Evolutionary conservation across 2,888 invertebrate genomes (phyloP).

Genomic region (Marasmarcha lunaedactyla): DNA sequence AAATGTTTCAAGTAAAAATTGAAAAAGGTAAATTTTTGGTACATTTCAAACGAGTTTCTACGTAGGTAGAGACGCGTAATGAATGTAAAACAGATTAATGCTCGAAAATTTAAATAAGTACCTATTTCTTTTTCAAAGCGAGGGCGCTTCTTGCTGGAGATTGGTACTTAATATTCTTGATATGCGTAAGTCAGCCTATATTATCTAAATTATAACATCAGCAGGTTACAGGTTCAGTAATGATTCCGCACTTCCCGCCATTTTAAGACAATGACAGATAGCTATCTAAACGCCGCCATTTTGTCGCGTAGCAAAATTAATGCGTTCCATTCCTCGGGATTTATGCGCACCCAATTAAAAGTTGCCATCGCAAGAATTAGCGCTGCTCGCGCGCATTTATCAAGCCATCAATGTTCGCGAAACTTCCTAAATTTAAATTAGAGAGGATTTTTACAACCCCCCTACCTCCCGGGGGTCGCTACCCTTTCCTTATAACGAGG

Average conservation of each 20-base stretch:
- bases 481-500: conserved; percentile 73
- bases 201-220: too few relatives aligned
- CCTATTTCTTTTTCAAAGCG: too few relatives aligned
- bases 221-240: too few relatives aligned
- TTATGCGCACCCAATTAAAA: conserved; percentile 67
- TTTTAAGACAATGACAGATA: conserved; percentile 56
- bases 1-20: too few relatives aligned
- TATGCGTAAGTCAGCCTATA: too few relatives aligned
- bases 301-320: conserved; percentile 59
- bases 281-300: conserved; percentile 55
- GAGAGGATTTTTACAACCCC: conserved; percentile 70
- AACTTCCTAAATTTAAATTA: conserved; percentile 72
- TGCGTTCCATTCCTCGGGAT: conserved; percentile 56
- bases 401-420: conserved; percentile 68
- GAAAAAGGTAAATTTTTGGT: too few relatives aligned
- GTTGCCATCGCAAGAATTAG: conserved; percentile 57
- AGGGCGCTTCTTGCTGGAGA: too few relatives aligned
- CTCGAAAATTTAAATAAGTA: too few relatives aligned
- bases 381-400: conserved; percentile 66
- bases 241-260: neutral
- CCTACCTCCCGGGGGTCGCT: conserved; percentile 57
- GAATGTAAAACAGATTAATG: too few relatives aligned
- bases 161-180: too few relatives aligned
- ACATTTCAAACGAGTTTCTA: too few relatives aligned
- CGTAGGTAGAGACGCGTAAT: too few relatives aligned